Percentiles rank a stretch among this genome's conserved stretches.
phyloP scores from a whole-genome alignment of 37 sponge, comb jelly and placozoan genomes.

The Tethya wilhelma region DNA sequence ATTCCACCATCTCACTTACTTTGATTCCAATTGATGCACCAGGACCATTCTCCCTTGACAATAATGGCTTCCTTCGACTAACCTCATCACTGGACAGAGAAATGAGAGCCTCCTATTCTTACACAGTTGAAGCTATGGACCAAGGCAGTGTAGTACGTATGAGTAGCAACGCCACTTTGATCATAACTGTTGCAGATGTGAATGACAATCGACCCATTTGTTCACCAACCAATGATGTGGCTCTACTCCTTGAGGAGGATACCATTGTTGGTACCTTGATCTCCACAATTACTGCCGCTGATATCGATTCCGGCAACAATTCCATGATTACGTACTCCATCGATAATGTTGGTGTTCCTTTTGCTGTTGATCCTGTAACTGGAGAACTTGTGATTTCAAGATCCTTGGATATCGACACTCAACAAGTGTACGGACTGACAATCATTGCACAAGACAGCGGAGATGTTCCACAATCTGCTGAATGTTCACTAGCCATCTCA shows the following conservation, averaged over 20 bases:
- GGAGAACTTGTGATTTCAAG: conserved; percentile 38
- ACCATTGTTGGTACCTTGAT: conserved; percentile 26
- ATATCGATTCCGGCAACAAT: conserved; percentile 67
- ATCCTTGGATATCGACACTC: not conserved
- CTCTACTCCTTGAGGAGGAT: conserved; percentile 50
- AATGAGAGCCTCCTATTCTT: conserved; percentile 1
- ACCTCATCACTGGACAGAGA: conserved; percentile 74
- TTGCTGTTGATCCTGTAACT: conserved; percentile 37
- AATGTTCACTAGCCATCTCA: not conserved
- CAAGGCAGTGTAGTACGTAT: conserved; percentile 16
- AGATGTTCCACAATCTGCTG: not conserved
- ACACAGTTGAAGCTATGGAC: conserved; percentile 59
- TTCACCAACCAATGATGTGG: not conserved
- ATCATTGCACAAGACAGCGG: conserved; percentile 49
- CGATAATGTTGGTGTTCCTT: not conserved
- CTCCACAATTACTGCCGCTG: conserved; percentile 47
- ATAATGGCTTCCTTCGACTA: conserved; percentile 25
- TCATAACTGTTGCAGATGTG: conserved; percentile 52
- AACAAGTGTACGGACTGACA: not conserved
- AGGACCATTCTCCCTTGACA: conserved; percentile 20
- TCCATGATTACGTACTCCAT: conserved; percentile 39
- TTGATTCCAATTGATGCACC: not conserved
- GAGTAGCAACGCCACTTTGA: conserved; percentile 11
- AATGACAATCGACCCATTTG: conserved; percentile 70
- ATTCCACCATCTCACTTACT: conserved; percentile 22